Base-by-base conservation (phyloP, 2,888 invertebrate genomes). In the Cremastinae sp. region DNA sequence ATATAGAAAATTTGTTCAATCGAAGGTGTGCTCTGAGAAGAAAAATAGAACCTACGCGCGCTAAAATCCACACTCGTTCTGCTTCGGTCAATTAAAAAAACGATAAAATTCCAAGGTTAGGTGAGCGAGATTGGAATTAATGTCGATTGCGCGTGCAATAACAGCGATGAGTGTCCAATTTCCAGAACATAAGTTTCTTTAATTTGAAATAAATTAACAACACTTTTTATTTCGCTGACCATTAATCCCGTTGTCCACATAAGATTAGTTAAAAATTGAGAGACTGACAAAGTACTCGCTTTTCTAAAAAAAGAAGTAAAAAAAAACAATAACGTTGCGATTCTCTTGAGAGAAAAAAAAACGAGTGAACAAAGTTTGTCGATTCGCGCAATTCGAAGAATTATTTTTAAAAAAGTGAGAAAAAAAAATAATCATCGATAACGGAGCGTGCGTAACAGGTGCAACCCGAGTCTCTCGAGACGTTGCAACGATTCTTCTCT, bases 51-150 rank as follows among this genome's bases (percentile, higher is more conserved):
- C 28, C 28, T 28, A 28, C 28, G 28, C 28, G 28, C 28, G 2
- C 28, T 28, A 28, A n/a, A n/a, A 28, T 28, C 28, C 28, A 28
- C 28, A 28, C 28, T 28, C 28, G 28, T 28, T 5, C 28, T 5
- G 28, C 28, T 28, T 5, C 28, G 5, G 28, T 28, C 28, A 28
- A 28, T 28, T 28, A 28, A 28, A 72, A 59, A 20, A 70, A 64
- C 56, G 62, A 65, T 70, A 62, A 62, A 56, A 59, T 59, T 61
- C 61, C 54, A 47, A 61, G 20, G 64, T 78, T 75, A 79, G 79
- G 79, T 78, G 74, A 78, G 66, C 75, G 54, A 75, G 79, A 78
- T 78, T 75, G 78, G 78, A 79, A 78, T 79, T 78, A 79, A 79
- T 78, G 79, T 78, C 74, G 75, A 79, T 79, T 78, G 74, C 68